phyloP scores from a whole-genome alignment of 2,888 invertebrate species.

The Phyllotreta striolata region DNA sequence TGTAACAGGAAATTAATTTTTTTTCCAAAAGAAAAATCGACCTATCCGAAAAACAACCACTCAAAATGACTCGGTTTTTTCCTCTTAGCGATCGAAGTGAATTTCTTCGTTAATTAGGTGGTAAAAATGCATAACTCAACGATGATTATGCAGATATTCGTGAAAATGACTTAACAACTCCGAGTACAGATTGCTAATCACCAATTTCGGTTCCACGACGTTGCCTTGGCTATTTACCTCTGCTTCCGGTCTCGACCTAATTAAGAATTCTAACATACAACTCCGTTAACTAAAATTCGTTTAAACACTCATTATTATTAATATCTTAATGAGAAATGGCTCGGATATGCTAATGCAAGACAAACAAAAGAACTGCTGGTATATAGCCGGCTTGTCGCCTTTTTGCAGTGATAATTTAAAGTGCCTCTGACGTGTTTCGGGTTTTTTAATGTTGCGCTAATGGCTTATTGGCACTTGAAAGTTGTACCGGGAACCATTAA shows the following conservation, averaged over 20 bases:
- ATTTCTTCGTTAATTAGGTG: conserved; percentile 47
- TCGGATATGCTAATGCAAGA: conserved; percentile 39
- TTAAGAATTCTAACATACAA: conserved; percentile 36
- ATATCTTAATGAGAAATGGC: conserved; percentile 48
- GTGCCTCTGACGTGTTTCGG: neutral
- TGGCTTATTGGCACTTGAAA: conserved; percentile 16
- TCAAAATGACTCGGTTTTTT: conserved; percentile 32
- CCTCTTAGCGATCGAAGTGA: conserved; percentile 18
- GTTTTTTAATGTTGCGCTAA: conserved; percentile 9
- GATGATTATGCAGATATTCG: conserved; percentile 53
- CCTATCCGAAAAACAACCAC: neutral
- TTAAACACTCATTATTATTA: conserved; percentile 49
- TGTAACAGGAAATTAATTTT: no score
- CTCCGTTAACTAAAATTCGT: conserved; percentile 52
- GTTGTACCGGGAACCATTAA: neutral
- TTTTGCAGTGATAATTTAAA: conserved; percentile 25
- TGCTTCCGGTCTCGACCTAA: conserved; percentile 22
- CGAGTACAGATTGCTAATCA: conserved; percentile 54
- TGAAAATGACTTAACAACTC: conserved; percentile 46
- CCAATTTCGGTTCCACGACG: conserved; percentile 49
- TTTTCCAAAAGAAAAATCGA: neutral
- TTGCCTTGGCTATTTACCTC: conserved; percentile 17
- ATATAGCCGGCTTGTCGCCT: conserved; percentile 19
- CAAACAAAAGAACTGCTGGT: conserved; percentile 34
- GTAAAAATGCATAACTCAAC: conserved; percentile 53